Conservation (phyloP, 1,140 invertebrate species). For the Pogonus chalceus region DNA sequence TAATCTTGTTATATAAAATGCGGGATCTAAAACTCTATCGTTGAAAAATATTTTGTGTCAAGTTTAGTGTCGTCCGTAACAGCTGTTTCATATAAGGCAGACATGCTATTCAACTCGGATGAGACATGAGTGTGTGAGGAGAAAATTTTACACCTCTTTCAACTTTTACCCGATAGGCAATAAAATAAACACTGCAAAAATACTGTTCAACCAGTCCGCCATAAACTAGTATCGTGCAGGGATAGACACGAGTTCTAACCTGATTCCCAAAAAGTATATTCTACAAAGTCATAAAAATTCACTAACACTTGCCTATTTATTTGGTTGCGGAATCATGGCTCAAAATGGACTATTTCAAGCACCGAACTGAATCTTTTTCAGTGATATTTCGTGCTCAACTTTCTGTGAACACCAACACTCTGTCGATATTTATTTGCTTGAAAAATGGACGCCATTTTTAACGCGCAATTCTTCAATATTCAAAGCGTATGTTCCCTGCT, state of each 20-base stretch:
- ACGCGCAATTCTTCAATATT: background rate
- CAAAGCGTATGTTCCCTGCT: background rate
- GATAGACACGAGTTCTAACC: background rate
- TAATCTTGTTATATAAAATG: no score
- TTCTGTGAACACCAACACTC: background rate
- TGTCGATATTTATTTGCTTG: background rate
- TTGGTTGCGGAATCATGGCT: no score
- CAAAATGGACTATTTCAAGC: background rate
- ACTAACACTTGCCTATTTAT: no score
- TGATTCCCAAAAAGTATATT: no score
- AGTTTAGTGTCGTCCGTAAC: no score
- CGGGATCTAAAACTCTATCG: no score
- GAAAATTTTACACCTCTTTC: background rate
- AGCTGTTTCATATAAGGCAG: background rate
- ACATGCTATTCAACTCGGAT: background rate
- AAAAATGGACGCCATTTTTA: background rate
- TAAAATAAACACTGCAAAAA: constrained; percentile 4
- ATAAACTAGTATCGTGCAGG: background rate
- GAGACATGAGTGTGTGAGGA: background rate
- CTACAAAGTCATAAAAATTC: no score
- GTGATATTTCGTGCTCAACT: background rate
- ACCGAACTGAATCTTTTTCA: background rate
- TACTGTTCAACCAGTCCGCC: background rate
- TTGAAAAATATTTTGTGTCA: no score
- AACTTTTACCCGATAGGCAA: background rate